Percentiles rank a stretch among this genome's conserved stretches.
phyloP scores from a whole-genome alignment of 2,113 vertebrate genomes.

The Corythornis cristatus region DNA sequence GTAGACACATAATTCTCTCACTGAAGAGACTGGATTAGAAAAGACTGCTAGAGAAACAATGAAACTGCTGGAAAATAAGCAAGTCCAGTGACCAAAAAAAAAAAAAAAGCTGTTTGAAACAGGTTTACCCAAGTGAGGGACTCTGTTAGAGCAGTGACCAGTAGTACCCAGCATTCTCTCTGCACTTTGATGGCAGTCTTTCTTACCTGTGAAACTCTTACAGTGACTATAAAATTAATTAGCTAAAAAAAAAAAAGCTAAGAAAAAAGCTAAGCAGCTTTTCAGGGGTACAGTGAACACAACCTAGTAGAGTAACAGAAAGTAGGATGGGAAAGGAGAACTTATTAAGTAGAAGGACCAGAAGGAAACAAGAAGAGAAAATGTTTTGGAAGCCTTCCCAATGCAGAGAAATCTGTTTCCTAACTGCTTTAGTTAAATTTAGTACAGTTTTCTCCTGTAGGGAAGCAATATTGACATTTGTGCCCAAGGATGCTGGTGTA shows the following conservation, averaged over 20 bases:
- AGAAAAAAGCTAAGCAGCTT: not conserved
- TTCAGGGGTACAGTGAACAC: not conserved
- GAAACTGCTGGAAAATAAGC: not conserved
- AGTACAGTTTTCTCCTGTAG: not conserved
- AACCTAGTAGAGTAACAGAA: not conserved
- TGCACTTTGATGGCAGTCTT: not conserved
- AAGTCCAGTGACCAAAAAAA: not conserved
- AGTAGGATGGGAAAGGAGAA: not conserved
- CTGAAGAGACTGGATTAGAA: not conserved
- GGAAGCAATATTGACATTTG: not conserved
- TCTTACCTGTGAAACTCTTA: not conserved
- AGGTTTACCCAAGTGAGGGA: not conserved
- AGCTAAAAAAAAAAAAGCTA: no score
- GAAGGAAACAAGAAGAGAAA: not conserved
- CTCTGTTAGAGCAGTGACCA: not conserved
- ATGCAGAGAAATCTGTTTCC: not conserved
- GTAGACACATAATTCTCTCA: not conserved
- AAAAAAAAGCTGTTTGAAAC: not conserved
- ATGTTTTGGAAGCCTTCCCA: not conserved
- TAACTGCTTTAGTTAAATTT: slow-evolving; percentile 3
- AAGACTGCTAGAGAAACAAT: not conserved
- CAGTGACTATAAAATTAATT: not conserved
- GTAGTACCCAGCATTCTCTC: not conserved
- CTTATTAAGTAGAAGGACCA: not conserved
- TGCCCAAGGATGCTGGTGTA: not conserved